Evolutionary conservation across 2,113 vertebrate species (phyloP).

Genomic region (Bombycilla garrulus): DNA sequence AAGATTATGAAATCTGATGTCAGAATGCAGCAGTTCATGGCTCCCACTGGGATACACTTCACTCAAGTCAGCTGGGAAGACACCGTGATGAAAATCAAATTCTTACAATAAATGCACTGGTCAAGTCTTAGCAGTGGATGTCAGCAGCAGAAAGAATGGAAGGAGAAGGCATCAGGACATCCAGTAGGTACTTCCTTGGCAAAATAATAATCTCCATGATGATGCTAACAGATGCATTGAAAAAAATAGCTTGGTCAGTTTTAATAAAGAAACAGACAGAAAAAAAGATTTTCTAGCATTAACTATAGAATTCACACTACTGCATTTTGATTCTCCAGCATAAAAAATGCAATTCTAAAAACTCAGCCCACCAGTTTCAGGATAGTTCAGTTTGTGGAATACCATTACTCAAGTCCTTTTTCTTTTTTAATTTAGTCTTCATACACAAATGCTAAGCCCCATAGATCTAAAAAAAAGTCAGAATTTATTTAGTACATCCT

Average conservation of each 20-base stretch:
- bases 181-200: neutral
- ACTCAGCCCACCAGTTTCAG: neutral
- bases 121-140: neutral
- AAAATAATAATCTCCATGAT: neutral
- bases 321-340: neutral
- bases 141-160: neutral
- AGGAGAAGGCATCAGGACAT: neutral
- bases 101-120: neutral
- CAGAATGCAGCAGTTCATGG: neutral
- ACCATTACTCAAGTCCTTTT: neutral
- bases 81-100: neutral
- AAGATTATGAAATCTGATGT: neutral
- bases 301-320: neutral
- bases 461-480: neutral
- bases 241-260: neutral
- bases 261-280: neutral
- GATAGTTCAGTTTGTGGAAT: neutral
- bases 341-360: neutral
- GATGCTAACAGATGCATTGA: neutral
- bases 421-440: neutral
- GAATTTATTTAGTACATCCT: neutral
- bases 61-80: neutral
- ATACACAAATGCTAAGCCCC: neutral
- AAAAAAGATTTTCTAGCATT: neutral
- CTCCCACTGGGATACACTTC: neutral